Percentiles rank a stretch among this genome's conserved stretches.
Evolutionary conservation across 2,888 invertebrate genomes (phyloP).

Genomic region (Melanophora roralis): DNA sequence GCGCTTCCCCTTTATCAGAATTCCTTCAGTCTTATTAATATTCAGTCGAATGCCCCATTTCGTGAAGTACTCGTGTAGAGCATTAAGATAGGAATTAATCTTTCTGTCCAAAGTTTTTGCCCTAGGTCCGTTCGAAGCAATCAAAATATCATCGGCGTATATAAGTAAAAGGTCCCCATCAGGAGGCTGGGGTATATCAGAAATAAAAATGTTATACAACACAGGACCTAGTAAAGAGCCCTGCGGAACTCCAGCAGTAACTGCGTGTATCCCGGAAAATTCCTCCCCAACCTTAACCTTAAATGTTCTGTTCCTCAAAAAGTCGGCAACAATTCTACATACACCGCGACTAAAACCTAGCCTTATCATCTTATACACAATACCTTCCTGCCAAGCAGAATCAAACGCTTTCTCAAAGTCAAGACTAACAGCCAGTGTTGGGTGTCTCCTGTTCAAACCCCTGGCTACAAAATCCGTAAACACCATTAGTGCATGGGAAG

Average conservation of each 20-base stretch:
- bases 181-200: not conserved
- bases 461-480: not conserved
- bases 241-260: not conserved
- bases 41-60: not conserved
- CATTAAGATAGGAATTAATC: not conserved
- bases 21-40: not conserved
- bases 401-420: slow-evolving; percentile 4
- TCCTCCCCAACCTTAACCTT: not conserved
- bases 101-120: not conserved
- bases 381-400: not conserved
- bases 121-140: not conserved
- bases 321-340: not conserved
- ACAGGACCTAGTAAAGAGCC: not conserved
- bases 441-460: not conserved
- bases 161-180: not conserved
- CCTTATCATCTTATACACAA: not conserved
- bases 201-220: not conserved
- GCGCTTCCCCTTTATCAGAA: no score
- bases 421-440: not conserved
- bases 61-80: not conserved
- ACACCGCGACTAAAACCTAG: not conserved
- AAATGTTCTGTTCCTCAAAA: not conserved
- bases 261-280: not conserved
- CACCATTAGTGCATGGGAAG: not conserved
- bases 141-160: not conserved